These are phyloP conservation scores for Anodontia alba DNA, from an alignment of 2,888 invertebrate species.

Conservation along the genomic window DNA sequence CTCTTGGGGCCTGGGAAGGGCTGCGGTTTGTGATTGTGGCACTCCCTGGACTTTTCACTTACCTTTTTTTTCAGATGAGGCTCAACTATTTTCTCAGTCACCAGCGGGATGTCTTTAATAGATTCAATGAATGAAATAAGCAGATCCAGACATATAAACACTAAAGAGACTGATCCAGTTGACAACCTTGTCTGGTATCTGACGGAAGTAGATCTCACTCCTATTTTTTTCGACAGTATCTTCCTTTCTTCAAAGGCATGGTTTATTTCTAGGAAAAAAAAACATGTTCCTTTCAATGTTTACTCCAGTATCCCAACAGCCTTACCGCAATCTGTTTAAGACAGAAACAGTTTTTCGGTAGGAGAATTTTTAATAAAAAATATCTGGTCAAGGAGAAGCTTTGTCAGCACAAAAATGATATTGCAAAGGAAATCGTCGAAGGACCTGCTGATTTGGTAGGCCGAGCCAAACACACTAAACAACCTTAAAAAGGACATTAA, in stretches of 20 bases:
- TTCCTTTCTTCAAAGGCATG: conserved; percentile 20
- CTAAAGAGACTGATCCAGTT: background rate
- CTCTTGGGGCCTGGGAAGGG: too few relatives aligned
- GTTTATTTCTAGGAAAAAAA: conserved; percentile 17
- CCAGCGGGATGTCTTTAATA: conserved; percentile 37
- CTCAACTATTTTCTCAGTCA: conserved; percentile 27
- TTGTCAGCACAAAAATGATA: background rate
- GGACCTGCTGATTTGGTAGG: conserved; percentile 6
- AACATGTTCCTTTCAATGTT: conserved; percentile 23
- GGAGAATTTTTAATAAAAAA: conserved; percentile 26
- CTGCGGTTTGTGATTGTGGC: too few relatives aligned
- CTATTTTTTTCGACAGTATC: conserved; percentile 8
- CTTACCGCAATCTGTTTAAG: conserved; percentile 33
- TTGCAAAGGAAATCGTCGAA: background rate
- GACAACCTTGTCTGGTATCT: conserved; percentile 11
- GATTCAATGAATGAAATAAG: conserved; percentile 24
- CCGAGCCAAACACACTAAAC: conserved; percentile 2
- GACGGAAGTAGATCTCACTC: conserved; percentile 9
- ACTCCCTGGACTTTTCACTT: too few relatives aligned
- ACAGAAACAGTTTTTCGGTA: conserved; percentile 15
- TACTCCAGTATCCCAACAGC: conserved; percentile 21
- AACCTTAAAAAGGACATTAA: conserved; percentile 19
- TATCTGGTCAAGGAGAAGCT: conserved; percentile 18
- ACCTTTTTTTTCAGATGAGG: too few relatives aligned
- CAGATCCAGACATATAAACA: background rate